Conservation (phyloP, 2,113 vertebrate genomes). For the Anseranas semipalmata region DNA sequence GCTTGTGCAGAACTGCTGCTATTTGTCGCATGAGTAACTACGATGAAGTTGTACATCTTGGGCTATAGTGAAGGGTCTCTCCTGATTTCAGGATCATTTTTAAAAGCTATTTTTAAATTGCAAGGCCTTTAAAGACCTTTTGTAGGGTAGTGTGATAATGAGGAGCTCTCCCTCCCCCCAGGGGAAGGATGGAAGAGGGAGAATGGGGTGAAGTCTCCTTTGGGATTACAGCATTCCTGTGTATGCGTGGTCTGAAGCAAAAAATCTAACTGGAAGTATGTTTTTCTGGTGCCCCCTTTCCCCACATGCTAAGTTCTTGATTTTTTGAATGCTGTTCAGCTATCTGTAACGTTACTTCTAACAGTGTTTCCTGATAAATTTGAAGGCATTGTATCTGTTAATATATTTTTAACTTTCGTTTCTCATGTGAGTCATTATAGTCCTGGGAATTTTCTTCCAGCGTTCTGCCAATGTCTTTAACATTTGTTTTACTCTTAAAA, state of each 20-base stretch:
- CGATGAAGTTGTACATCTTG: rapidly evolving
- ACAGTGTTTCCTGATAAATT: background rate
- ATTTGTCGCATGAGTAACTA: background rate
- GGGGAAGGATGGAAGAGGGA: background rate
- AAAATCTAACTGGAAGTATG: background rate
- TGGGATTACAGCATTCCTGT: slow-evolving; percentile 7
- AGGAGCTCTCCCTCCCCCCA: background rate
- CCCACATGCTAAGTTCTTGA: background rate
- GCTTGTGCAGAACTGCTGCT: background rate
- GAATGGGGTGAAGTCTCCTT: slow-evolving; percentile 1
- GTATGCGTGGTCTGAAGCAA: background rate
- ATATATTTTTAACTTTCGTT: background rate
- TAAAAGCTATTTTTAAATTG: background rate
- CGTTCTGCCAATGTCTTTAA: background rate
- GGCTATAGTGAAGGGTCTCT: background rate
- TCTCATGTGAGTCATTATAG: background rate
- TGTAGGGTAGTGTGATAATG: slow-evolving; percentile 19
- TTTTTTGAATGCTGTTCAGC: background rate
- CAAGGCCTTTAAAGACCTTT: slow-evolving; percentile 5
- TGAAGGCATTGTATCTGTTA: background rate
- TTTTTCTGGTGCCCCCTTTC: background rate
- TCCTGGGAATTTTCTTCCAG: slow-evolving; percentile 10
- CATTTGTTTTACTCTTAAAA: slow-evolving; percentile 24
- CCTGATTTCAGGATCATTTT: background rate
- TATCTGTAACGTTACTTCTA: background rate